These are phyloP conservation scores for Microctenopoma steveboyesi DNA, from an alignment of 2,797 vertebrate species.

Conservation along the genomic window DNA sequence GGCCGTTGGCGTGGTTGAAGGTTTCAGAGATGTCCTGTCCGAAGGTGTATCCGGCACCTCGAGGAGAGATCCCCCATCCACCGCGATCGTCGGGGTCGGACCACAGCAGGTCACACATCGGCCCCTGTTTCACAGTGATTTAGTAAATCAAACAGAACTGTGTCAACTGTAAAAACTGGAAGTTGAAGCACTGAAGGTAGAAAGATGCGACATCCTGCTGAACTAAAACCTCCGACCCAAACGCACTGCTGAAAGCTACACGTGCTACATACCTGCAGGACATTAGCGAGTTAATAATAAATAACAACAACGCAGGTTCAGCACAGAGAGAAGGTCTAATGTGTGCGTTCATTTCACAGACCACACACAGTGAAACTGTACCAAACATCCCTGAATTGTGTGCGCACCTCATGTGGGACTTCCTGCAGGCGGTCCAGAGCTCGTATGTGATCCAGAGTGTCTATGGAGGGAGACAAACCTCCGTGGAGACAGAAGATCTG, in stretches of 20 bases:
- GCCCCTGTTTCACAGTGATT: constrained; percentile 80
- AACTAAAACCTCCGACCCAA: too few relatives aligned
- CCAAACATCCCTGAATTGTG: neutral
- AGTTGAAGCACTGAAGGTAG: too few relatives aligned
- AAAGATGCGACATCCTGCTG: too few relatives aligned
- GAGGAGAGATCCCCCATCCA: constrained; percentile 94
- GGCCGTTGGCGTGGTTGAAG: constrained; percentile 96
- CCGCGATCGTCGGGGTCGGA: constrained; percentile 95
- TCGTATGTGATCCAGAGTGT: constrained; percentile 98
- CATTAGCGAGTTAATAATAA: too few relatives aligned
- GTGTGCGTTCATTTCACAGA: too few relatives aligned
- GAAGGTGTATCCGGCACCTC: constrained; percentile 96
- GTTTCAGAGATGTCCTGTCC: constrained; percentile 97
- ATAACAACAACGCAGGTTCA: too few relatives aligned
- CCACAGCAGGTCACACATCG: constrained; percentile 96
- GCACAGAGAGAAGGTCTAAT: too few relatives aligned
- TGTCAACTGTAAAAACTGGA: too few relatives aligned
- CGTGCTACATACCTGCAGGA: too few relatives aligned
- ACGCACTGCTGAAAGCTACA: too few relatives aligned
- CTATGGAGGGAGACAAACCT: constrained; percentile 94
- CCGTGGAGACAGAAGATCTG: constrained; percentile 98
- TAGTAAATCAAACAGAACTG: too few relatives aligned
- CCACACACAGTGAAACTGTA: too few relatives aligned
- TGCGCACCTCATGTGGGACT: constrained; percentile 92
- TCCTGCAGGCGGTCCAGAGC: constrained; percentile 95